phyloP scores from a whole-genome alignment of 2,888 invertebrate species.

The Euphydryas editha region DNA sequence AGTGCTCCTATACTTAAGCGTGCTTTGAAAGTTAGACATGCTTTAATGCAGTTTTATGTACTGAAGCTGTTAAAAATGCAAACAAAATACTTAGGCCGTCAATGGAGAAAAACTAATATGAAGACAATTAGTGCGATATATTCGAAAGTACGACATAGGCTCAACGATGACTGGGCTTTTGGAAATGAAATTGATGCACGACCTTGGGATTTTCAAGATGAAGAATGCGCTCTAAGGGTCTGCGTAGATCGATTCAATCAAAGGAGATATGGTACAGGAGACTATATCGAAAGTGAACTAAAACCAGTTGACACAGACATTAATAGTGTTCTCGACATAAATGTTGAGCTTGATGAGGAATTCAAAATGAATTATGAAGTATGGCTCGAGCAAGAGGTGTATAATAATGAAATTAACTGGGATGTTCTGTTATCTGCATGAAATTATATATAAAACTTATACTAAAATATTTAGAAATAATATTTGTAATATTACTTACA shows the following conservation, averaged over 20 bases:
- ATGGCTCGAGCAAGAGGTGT: constrained; percentile 99
- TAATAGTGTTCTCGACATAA: constrained; percentile 90
- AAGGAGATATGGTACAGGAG: constrained; percentile 89
- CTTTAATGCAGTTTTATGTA: constrained; percentile 98
- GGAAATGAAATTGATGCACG: constrained; percentile 99
- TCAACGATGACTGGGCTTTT: constrained; percentile 99
- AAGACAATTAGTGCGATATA: constrained; percentile 99
- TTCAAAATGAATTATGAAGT: constrained; percentile 96
- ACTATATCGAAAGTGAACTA: constrained; percentile 83
- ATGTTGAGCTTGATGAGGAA: constrained; percentile 94
- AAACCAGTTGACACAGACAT: constrained; percentile 91
- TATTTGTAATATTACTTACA: constrained; percentile 23
- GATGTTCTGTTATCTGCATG: constrained; percentile 41
- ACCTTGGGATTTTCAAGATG: constrained; percentile 99
- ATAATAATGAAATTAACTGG: constrained; percentile 85
- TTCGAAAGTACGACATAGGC: constrained; percentile 96
- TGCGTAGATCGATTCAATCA: constrained; percentile 98
- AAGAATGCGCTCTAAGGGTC: constrained; percentile 96
- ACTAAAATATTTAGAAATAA: constrained; percentile 12
- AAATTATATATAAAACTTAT: constrained; percentile 21
- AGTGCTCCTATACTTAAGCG: constrained; percentile 99
- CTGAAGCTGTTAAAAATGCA: constrained; percentile 99
- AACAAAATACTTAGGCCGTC: constrained; percentile 98
- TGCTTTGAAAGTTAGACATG: constrained; percentile 96
- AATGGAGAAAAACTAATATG: constrained; percentile 99